Evolutionary conservation across 2,113 vertebrate genomes (phyloP).

Genomic region (Percopsis transmontana): DNA sequence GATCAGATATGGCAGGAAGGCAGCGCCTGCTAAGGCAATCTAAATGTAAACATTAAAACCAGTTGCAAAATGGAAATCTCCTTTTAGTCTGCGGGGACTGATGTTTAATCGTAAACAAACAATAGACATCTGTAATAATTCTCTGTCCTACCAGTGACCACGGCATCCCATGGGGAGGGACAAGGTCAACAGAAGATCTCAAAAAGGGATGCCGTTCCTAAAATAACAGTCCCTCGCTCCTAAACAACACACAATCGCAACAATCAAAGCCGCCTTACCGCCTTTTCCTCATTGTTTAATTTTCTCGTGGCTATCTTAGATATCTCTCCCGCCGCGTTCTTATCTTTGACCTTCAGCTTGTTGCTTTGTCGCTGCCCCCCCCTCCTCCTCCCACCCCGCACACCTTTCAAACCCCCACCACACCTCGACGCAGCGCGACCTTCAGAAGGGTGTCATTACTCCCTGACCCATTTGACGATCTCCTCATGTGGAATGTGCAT

Average conservation of each 20-base stretch:
- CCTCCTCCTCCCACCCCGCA: constrained; percentile 46
- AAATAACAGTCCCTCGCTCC: constrained; percentile 82
- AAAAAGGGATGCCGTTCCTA: constrained; percentile 72
- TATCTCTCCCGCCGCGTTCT: constrained; percentile 82
- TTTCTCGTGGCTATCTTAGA: constrained; percentile 84
- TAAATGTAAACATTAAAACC: constrained; percentile 56
- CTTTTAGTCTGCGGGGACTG: constrained; percentile 54
- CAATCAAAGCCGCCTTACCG: constrained; percentile 80
- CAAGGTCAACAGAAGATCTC: constrained; percentile 76
- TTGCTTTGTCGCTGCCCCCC: constrained; percentile 85
- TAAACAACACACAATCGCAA: constrained; percentile 85
- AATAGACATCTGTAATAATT: constrained; percentile 73
- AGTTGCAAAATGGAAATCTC: constrained; percentile 67
- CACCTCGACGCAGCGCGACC: constrained; percentile 87
- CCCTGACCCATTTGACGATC: constrained; percentile 96
- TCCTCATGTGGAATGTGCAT: constrained; percentile 91
- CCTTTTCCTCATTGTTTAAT: constrained; percentile 86
- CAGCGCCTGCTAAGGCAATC: constrained; percentile 57
- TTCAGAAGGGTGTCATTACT: constrained; percentile 94
- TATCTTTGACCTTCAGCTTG: constrained; percentile 97
- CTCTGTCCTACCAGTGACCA: constrained; percentile 66
- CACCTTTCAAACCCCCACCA: neutral
- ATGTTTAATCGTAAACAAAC: constrained; percentile 75
- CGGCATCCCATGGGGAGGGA: constrained; percentile 57
- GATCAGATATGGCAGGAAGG: constrained; percentile 65